Conservation (phyloP, 2,888 invertebrate genomes). For the Acleris emargana region DNA sequence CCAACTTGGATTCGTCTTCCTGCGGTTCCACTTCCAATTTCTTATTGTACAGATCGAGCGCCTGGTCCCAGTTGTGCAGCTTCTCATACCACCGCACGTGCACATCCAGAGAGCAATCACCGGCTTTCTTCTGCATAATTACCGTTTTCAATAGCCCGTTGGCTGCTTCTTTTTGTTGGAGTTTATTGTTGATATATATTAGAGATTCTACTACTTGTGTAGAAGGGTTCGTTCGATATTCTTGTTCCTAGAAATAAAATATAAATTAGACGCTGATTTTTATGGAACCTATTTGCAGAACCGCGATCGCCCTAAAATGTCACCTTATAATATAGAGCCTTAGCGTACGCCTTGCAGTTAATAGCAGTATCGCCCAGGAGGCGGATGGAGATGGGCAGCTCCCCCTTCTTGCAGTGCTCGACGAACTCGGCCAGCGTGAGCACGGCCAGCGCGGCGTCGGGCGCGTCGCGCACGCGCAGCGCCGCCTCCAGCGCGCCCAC, state of each 20-base stretch:
- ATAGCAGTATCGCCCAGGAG: conserved; percentile 96
- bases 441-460: conserved; percentile 97
- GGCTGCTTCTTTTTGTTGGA: conserved; percentile 99
- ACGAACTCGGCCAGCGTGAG: conserved; percentile 99
- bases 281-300: no score
- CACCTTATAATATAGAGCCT: conserved; percentile 85
- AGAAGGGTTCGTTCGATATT: conserved; percentile 88
- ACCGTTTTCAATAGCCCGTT: conserved; percentile 95
- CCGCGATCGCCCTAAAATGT: no score
- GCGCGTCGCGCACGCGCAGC: conserved; percentile 94
- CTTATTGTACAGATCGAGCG: conserved; percentile 92
- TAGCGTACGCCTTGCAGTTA: conserved; percentile 92
- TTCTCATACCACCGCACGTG: conserved; percentile 98
- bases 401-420: conserved; percentile 99
- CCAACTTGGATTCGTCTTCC: conserved; percentile 92
- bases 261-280: no score
- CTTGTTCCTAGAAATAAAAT: conserved; percentile 87
- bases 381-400: conserved; percentile 94
- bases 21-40: conserved; percentile 87
- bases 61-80: conserved; percentile 99
- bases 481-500: conserved; percentile 94
- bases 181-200: conserved; percentile 98
- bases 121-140: conserved; percentile 88
- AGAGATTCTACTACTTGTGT: conserved; percentile 95
- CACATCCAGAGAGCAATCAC: conserved; percentile 79